Evolutionary conservation across 2,888 invertebrate genomes (phyloP), one percentile per base, ranked within the genome.

Genomic region (Brachycybe producta): DNA sequence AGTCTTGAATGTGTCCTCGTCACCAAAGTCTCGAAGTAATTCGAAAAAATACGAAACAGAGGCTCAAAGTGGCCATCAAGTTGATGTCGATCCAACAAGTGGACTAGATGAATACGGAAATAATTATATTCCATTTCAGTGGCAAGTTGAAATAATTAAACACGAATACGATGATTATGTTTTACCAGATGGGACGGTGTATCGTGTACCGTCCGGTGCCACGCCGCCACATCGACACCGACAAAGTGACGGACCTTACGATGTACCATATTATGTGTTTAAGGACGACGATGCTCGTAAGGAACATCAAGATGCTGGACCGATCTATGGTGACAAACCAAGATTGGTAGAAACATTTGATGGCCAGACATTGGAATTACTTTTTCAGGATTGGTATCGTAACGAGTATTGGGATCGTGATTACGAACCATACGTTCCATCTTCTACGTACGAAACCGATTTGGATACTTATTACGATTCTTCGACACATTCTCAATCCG

Each of bases 161-260:
- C 42, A 44, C 15, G 50, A 50, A 15, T 50, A 50, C 24, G 50
- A 50, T 28, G 50, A 50, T 26, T 50, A 50, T 17, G 44, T 50
- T 11, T 21, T 50, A 3, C 50, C 50, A 17, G 50, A 50, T 30
- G 50, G 50, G 2, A 44, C 35, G 5, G 43, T 44, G 2, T 50
- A 50, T 21, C 30, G 50, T 2, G 50, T 50, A 11, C 50, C 50
- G 15, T 17, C 17, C 1, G 50, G 50, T 17, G 32, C 42, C 8
- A 26, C 36, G n/a, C 50, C 50, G 28, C 50, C 50, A 3, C 43
- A 50, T 36, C 11, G 50, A n/a, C 26, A 50, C 27, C 23, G 30
- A 46, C 43, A 44, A n/a, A 19, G 13, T 8, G n/a, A n/a, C n/a
- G 41, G 21, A 13, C 43, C 43, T 21, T 50, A 50, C 23, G 24